phyloP scores from a whole-genome alignment of 2,113 vertebrate genomes.

The Antennarius striatus region DNA sequence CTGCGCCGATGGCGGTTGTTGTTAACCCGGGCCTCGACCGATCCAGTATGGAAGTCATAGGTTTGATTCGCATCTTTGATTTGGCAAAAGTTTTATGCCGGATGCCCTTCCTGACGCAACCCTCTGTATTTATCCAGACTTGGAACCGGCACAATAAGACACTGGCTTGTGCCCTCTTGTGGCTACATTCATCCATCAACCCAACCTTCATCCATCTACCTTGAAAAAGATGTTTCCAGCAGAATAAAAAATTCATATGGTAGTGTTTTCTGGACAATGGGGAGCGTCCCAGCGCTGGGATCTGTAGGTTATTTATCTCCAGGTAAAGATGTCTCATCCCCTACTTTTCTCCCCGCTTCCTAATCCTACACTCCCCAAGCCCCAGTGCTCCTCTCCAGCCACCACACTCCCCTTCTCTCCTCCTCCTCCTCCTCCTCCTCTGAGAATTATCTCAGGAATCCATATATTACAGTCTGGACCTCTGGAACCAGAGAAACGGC shows the following conservation, averaged over 20 bases:
- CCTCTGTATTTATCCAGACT: too few species aligned
- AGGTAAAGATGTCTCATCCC: conserved; percentile 49
- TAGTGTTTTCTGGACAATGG: conserved; percentile 46
- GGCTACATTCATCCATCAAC: too few species aligned
- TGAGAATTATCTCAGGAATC: conserved; percentile 52
- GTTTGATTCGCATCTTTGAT: too few species aligned
- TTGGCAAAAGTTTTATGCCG: too few species aligned
- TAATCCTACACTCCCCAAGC: conserved; percentile 31
- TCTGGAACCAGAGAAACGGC: conserved; percentile 51
- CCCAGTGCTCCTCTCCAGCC: conserved; percentile 22
- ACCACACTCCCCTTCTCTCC: neutral
- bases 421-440: conserved; percentile 26
- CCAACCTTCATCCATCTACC: conserved; percentile 55
- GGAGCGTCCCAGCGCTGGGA: conserved; percentile 21
- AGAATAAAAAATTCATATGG: conserved; percentile 53
- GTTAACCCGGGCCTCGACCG: too few species aligned
- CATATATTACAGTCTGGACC: conserved; percentile 51
- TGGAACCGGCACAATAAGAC: too few species aligned
- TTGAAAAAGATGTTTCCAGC: conserved; percentile 53
- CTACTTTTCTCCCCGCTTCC: conserved; percentile 12
- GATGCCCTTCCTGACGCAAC: too few species aligned
- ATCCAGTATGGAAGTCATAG: too few species aligned
- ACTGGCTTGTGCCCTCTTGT: too few species aligned
- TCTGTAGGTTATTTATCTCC: conserved; percentile 59
- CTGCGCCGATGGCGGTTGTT: too few species aligned